Percentiles rank a stretch among this genome's conserved stretches.
Evolutionary conservation across 2,797 vertebrate genomes (phyloP).

Genomic region (Lemur catta): DNA sequence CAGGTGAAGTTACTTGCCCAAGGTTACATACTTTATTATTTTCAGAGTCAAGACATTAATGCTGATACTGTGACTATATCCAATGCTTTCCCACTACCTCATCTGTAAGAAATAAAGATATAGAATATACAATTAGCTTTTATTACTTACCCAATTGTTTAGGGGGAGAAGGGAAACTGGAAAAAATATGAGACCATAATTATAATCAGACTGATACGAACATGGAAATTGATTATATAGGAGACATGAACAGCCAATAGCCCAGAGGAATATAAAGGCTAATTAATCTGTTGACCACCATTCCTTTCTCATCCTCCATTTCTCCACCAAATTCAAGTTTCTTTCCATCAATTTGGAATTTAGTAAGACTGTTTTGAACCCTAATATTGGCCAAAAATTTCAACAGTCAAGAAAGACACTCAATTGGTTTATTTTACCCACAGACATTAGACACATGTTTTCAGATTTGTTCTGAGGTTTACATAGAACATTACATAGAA

Average conservation of each 20-base stretch:
- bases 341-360: neutral
- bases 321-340: neutral
- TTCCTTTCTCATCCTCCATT: constrained; percentile 67
- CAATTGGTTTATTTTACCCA: neutral
- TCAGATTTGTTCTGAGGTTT: constrained; percentile 14
- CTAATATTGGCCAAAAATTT: neutral
- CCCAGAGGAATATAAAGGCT: neutral
- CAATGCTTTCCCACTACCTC: neutral
- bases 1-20: neutral
- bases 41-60: neutral
- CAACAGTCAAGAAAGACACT: constrained; percentile 10
- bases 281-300: neutral
- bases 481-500: neutral
- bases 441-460: neutral
- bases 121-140: constrained; percentile 10
- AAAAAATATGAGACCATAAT: constrained; percentile 66
- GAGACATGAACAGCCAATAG: neutral
- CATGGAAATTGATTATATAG: neutral
- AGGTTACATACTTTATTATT: neutral
- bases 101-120: neutral
- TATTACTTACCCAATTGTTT: constrained; percentile 80
- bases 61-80: neutral
- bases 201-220: constrained; percentile 62
- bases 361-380: neutral
- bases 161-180: constrained; percentile 71